Conservation (phyloP, 2,113 vertebrate genomes). For the Mobula birostris region DNA sequence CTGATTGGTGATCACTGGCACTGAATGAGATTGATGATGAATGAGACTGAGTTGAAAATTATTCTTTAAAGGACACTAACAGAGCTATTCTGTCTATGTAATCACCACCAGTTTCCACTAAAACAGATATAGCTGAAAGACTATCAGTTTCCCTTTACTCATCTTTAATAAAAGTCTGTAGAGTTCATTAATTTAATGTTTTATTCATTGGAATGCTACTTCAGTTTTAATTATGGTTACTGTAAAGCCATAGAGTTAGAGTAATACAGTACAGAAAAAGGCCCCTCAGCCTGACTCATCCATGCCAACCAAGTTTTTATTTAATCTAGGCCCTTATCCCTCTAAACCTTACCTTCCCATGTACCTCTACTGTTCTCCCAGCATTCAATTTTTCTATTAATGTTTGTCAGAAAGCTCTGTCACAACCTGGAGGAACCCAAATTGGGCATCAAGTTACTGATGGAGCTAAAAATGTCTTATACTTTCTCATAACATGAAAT, state of each 20-base stretch:
- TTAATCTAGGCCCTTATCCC: no score
- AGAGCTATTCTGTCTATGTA: neutral
- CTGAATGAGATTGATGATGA: no score
- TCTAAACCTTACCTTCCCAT: no score
- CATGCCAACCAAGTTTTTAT: no score
- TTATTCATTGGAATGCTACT: neutral
- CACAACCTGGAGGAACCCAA: neutral
- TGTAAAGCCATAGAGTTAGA: no score
- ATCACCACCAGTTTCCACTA: no score
- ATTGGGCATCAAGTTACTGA: neutral
- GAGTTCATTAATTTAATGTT: neutral
- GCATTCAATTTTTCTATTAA: neutral
- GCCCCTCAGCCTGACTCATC: no score
- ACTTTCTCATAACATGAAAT: no score
- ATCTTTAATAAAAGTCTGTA: neutral
- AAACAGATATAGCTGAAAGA: neutral
- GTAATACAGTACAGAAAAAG: no score
- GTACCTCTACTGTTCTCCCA: neutral
- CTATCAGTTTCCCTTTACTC: neutral
- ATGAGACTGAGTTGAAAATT: neutral
- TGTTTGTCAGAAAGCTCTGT: neutral
- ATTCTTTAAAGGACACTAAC: neutral
- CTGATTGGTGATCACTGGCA: no score
- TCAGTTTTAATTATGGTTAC: no score
- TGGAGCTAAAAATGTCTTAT: no score